Evolutionary conservation across 2,888 invertebrate species (phyloP).

Genomic region (Noctua fimbriata): DNA sequence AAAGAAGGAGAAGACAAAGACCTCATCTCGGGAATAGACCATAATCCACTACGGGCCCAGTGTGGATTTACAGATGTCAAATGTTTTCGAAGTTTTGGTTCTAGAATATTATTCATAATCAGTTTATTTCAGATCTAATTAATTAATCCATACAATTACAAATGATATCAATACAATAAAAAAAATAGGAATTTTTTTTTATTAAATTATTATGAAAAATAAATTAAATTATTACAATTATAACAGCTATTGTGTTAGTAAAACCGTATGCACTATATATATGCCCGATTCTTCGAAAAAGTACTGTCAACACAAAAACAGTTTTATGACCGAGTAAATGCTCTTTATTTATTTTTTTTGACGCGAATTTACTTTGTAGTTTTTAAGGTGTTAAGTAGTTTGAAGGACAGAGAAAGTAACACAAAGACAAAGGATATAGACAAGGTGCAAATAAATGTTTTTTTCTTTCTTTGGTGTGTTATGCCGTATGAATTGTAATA

Average conservation of each 20-base stretch:
- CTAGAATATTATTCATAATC: too few relatives aligned
- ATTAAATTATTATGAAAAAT: too few relatives aligned
- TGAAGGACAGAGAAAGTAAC: slow-evolving; percentile 47
- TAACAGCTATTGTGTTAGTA: too few relatives aligned
- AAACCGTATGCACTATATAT: too few relatives aligned
- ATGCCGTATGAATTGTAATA: slow-evolving; percentile 5
- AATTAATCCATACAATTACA: too few relatives aligned
- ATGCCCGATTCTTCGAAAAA: neutral
- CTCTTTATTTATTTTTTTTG: slow-evolving; percentile 8
- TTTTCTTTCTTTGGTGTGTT: slow-evolving; percentile 13
- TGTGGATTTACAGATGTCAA: neutral
- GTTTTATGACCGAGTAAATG: slow-evolving; percentile 1
- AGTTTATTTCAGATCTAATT: too few relatives aligned
- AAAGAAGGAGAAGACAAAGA: neutral
- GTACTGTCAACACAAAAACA: neutral
- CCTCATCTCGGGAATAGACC: neutral
- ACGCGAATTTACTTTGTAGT: neutral
- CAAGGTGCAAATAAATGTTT: slow-evolving; percentile 21
- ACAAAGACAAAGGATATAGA: slow-evolving; percentile 16
- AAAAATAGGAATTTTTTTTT: too few relatives aligned
- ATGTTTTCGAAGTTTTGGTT: neutral
- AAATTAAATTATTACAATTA: too few relatives aligned
- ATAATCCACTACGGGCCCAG: neutral
- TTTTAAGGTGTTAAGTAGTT: neutral
- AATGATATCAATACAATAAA: too few relatives aligned